Evolutionary conservation across 1,140 invertebrate species (phyloP).

Genomic region (Drosophila bocki): DNA sequence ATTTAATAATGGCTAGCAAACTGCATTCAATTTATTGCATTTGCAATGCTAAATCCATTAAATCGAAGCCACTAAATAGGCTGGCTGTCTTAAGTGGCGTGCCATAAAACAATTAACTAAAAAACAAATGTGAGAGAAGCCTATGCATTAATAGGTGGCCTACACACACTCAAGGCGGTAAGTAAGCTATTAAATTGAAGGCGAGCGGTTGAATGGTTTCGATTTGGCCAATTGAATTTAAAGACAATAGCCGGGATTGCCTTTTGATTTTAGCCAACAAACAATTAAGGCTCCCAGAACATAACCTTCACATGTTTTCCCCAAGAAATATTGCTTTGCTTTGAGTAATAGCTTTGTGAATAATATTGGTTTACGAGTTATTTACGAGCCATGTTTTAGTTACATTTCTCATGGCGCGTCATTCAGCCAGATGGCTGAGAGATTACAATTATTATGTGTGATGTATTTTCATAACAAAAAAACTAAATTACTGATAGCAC

Average conservation of each 20-base stretch:
- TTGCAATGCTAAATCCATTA: slow-evolving; percentile 73
- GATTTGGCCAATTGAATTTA: slow-evolving; percentile 27
- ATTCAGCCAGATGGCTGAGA: slow-evolving; percentile 3
- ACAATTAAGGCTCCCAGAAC: slow-evolving; percentile 19
- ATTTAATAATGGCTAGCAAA: slow-evolving; percentile 27
- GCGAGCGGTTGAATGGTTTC: slow-evolving; percentile 12
- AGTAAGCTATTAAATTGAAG: slow-evolving; percentile 41
- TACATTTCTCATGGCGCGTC: slow-evolving; percentile 7
- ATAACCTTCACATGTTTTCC: slow-evolving; percentile 22
- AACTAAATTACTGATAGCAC: neutral
- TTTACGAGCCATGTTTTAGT: slow-evolving; percentile 7
- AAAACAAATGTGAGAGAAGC: slow-evolving; percentile 55
- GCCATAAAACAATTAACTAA: slow-evolving; percentile 71
- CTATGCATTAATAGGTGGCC: slow-evolving; percentile 57
- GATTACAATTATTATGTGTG: neutral
- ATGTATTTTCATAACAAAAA: neutral
- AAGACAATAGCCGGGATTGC: slow-evolving; percentile 16
- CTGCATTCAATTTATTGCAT: slow-evolving; percentile 46
- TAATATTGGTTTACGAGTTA: slow-evolving; percentile 5
- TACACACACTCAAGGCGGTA: slow-evolving; percentile 44
- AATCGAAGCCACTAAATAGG: slow-evolving; percentile 39
- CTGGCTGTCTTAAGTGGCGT: slow-evolving; percentile 53
- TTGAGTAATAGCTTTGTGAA: slow-evolving; percentile 1
- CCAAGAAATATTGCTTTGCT: neutral
- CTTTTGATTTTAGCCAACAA: slow-evolving; percentile 12